Evolutionary conservation across 2,888 invertebrate genomes (phyloP), one percentile per base, ranked within the genome.

Genomic region (Drosophila prolongata): DNA sequence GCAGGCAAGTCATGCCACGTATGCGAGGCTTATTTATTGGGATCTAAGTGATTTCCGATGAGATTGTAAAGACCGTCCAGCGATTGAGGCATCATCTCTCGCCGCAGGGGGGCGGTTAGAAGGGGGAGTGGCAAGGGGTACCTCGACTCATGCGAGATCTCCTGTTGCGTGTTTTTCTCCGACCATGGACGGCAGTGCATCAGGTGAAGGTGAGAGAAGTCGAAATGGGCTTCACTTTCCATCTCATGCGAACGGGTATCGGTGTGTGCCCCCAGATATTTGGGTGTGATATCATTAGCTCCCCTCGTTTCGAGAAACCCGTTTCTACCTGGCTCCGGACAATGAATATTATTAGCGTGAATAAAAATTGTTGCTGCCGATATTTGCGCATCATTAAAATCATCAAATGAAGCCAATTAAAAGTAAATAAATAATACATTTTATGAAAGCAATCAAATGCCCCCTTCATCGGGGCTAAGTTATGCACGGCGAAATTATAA

Each of bases 11-110:
- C 50, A 60, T 70, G 60, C 57, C 60, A 69, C 57, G 49, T 75
- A 87, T 90, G 85, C 83, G 77, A 87, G 68, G 64, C 50, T 92
- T 91, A 92, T 92, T 92, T 92, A 92, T 92, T 91, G 91, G 89
- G 89, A 90, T 91, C 91, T 92, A 92, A 92, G 92, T 92, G 92
- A 92, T 92, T 92, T 91, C 87, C 91, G 90, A 92, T 92, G 90
- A 91, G 91, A 90, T 89, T 89, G 89, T 87, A 84, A 64, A 69
- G 75, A 56, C 82, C 66, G 86, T 68, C 69, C 80, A 89, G 50
- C 76, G 90, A 91, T 91, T 90, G 90, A 90, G 89, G 88, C 90
- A 90, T 88, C 89, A 85, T 77, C 55, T 76, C 89, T 60, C 92
- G 75, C 76, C 54, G 54, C 57, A 37, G 61, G 56, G 42, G 42